Evolutionary conservation across 2,797 vertebrate genomes (phyloP).

Genomic region (Dendrocincla fuliginosa): DNA sequence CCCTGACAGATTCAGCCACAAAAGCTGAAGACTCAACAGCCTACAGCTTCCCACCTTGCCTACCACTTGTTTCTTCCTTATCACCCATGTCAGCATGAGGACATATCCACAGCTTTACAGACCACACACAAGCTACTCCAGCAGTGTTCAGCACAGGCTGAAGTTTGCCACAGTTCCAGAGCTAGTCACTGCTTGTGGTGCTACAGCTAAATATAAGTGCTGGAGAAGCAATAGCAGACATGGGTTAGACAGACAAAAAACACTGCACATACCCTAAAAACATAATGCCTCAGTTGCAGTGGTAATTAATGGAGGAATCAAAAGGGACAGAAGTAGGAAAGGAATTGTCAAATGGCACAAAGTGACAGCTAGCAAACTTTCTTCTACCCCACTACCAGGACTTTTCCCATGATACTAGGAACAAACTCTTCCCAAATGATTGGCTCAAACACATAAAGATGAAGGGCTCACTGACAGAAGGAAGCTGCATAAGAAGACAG

Average conservation of each 20-base stretch:
- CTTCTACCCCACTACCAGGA: neutral
- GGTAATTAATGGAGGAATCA: neutral
- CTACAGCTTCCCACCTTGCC: neutral
- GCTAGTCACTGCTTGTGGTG: neutral
- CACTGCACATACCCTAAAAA: neutral
- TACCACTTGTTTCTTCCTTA: neutral
- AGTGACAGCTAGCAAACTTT: neutral
- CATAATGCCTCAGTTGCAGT: neutral
- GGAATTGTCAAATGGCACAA: neutral
- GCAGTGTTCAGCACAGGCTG: neutral
- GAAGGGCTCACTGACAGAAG: neutral
- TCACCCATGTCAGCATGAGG: neutral
- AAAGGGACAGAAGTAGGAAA: neutral
- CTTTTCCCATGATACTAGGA: neutral
- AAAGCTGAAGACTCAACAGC: neutral
- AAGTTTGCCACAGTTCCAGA: neutral
- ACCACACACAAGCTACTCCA: neutral
- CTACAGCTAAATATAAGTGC: neutral
- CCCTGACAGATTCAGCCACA: neutral
- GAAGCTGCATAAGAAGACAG: neutral
- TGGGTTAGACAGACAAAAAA: neutral
- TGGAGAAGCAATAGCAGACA: neutral
- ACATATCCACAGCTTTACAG: neutral
- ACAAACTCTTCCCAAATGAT: neutral
- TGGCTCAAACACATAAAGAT: neutral